A percentile compares a stretch with the other conserved stretches of the same genome.
These are phyloP conservation scores for Periparus ater DNA, from an alignment of 2,797 vertebrate genomes.

Conservation along the genomic window DNA sequence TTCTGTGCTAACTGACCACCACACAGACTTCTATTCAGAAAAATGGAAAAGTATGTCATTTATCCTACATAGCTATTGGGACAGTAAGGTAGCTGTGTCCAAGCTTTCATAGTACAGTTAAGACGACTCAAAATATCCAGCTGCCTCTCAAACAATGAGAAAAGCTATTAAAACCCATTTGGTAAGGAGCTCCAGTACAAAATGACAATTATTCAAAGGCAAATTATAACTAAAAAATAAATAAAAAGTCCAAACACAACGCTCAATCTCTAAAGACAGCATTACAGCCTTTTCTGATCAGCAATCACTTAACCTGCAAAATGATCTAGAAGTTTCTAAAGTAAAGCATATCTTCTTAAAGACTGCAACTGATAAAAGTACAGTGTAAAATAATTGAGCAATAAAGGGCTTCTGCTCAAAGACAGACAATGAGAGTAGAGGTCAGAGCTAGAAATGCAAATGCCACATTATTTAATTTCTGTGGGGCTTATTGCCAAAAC, in stretches of 20 bases:
- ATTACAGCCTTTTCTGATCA: background rate
- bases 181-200: background rate
- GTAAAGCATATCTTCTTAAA: background rate
- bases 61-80: background rate
- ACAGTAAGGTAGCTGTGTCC: background rate
- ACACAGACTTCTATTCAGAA: background rate
- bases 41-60: background rate
- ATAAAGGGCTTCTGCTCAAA: constrained; percentile 1
- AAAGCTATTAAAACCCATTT: background rate
- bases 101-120: background rate
- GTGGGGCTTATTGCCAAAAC: background rate
- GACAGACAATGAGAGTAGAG: constrained; percentile 5
- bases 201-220: background rate
- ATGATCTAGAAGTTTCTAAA: background rate
- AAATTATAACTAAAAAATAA: background rate
- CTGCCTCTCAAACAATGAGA: background rate
- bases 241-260: background rate
- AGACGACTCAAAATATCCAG: background rate
- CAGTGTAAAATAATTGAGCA: background rate
- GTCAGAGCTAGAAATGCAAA: background rate
- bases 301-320: background rate
- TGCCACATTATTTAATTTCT: background rate
- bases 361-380: background rate
- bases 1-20: background rate
- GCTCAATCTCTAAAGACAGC: background rate